Base-by-base conservation (phyloP, 2,113 vertebrate species). In the Gasterosteus nipponicus region DNA sequence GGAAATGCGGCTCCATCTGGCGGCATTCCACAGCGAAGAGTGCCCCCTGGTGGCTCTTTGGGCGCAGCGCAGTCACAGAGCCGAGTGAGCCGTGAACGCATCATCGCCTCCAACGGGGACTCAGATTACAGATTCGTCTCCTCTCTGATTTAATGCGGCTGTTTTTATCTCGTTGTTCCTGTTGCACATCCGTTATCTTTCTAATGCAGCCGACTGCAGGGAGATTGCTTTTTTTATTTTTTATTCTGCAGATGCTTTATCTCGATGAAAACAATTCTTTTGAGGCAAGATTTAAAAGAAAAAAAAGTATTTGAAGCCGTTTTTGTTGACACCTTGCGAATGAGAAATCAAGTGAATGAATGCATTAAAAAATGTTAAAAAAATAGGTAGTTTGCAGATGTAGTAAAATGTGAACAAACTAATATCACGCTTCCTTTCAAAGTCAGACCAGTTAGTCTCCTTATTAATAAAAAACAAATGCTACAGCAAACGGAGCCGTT, bases 1-100 rank as follows among this genome's bases (percentile, higher is more conserved):
- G 66, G 70, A 78, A 4, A 59, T n/a, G 41, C 61, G 41, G 18
- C 9, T 14, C 80, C 78, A 72, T 39, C 41, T 56, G 71, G 49
- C 2, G n/a, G 60, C 44, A 84, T 88, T 87, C 65, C 46, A 73
- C 79, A 75, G 89, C 22, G 59, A 92, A 90, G 39, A 90, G 73
- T 82, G 89, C 90, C 90, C 88, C 87, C 92, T 90, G 74, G 81
- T 92, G 92, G 12, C 22, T 26, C 19, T n/a, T 31, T 49, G 22
- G 72, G 39, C 9, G 4, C 69, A 59, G 71, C 70, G 60, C 86
- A 76, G 62, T 10, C 7, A 31, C 75, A n/a, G 16, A 42, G 73
- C 68, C 54, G 74, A 77, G 38, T 18, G 44, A 66, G 54, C 18
- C 0, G 66, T 57, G n/a, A 86, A 70, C 31, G 42, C 39, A 12